phyloP scores from a whole-genome alignment of 2,888 invertebrate species.

The Podabrus alpinus region DNA sequence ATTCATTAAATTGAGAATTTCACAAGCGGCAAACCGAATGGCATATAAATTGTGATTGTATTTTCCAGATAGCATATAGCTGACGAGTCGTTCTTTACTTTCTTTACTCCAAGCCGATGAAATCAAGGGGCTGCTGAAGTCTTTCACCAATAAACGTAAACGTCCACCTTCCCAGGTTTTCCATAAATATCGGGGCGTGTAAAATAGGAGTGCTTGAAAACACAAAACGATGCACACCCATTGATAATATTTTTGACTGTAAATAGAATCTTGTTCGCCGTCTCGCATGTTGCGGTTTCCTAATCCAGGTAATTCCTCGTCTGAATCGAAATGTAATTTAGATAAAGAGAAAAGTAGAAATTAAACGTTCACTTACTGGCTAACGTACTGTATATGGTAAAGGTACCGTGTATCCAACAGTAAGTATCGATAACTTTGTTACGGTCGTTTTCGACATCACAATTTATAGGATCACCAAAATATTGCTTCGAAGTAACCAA shows the following conservation, averaged over 20 bases:
- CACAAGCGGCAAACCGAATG: slow-evolving; percentile 70
- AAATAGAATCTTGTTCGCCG: slow-evolving; percentile 54
- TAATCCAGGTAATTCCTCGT: slow-evolving; percentile 53
- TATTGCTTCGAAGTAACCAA: slow-evolving; percentile 81
- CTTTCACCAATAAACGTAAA: slow-evolving; percentile 63
- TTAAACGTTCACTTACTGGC: slow-evolving; percentile 44
- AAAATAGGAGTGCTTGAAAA: slow-evolving; percentile 70
- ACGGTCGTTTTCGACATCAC: slow-evolving; percentile 63
- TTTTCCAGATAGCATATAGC: slow-evolving; percentile 63
- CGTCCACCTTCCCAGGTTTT: slow-evolving; percentile 72
- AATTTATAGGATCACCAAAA: slow-evolving; percentile 84
- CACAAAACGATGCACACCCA: slow-evolving; percentile 74
- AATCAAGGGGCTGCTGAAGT: slow-evolving; percentile 64
- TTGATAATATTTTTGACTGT: slow-evolving; percentile 70
- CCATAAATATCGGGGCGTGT: slow-evolving; percentile 73
- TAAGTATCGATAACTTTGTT: slow-evolving; percentile 72
- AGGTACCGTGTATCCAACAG: slow-evolving; percentile 81
- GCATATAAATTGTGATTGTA: slow-evolving; percentile 69
- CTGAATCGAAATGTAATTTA: slow-evolving; percentile 25
- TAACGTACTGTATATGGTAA: slow-evolving; percentile 60
- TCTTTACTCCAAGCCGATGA: slow-evolving; percentile 62
- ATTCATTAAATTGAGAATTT: slow-evolving; percentile 73
- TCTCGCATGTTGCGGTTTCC: slow-evolving; percentile 50
- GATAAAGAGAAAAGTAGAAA: not conserved
- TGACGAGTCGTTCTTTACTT: slow-evolving; percentile 61